Conservation (phyloP, 1,140 invertebrate species). For the Drosophila setifemur region DNA sequence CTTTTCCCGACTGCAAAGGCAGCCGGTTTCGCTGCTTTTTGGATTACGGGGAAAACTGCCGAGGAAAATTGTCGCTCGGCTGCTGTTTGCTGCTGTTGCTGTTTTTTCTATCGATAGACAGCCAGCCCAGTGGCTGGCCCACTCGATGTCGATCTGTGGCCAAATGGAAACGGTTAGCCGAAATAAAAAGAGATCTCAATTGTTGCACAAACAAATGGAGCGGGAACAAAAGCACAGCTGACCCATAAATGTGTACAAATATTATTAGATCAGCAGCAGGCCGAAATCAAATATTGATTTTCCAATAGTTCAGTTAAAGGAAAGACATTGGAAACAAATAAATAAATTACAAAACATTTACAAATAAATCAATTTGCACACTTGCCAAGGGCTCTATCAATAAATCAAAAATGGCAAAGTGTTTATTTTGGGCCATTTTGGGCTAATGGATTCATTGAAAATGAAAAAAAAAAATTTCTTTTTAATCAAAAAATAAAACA, state of each 20-base stretch:
- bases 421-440: background rate
- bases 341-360: slow-evolving; percentile 1
- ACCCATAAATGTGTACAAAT: slow-evolving; percentile 28
- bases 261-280: slow-evolving; percentile 4
- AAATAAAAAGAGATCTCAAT: slow-evolving; percentile 19
- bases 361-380: no score
- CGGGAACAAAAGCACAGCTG: slow-evolving; percentile 6
- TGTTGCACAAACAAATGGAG: slow-evolving; percentile 38
- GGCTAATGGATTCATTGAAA: background rate
- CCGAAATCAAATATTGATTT: no score
- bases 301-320: no score
- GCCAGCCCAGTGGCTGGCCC: background rate
- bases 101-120: slow-evolving; percentile 50
- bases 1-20: slow-evolving; percentile 64
- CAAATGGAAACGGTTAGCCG: slow-evolving; percentile 24
- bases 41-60: slow-evolving; percentile 27
- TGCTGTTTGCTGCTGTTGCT: slow-evolving; percentile 6
- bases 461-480: background rate
- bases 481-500: background rate
- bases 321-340: no score
- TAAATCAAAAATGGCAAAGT: background rate
- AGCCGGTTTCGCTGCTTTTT: slow-evolving; percentile 15
- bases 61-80: slow-evolving; percentile 56
- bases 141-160: slow-evolving; percentile 13
- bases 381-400: no score